Evolutionary conservation across 2,888 invertebrate genomes (phyloP), one percentile per base, ranked within the genome.

Genomic region (Leucoma salicis): DNA sequence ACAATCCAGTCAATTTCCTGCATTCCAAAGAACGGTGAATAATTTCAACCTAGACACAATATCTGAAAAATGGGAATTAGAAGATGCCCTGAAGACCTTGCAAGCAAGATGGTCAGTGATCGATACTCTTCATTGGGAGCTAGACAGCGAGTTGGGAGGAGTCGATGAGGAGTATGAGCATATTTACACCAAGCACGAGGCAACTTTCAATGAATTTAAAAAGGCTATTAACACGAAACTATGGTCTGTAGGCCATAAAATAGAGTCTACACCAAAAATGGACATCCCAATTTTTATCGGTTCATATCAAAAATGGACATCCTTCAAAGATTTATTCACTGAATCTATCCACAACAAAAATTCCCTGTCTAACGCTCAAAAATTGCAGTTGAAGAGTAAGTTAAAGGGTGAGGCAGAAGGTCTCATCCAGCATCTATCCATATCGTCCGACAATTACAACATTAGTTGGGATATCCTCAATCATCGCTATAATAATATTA

Each of bases 361-460:
- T 11, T 27, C 27, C 4, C 4, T 27, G n/a, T 27, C 27, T n/a
- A 27, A 11, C 11, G 3, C 27, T n/a, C 27, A 27, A n/a, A 27
- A 27, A 27, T n/a, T 27, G 27, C n/a, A 27, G n/a, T 27, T 27
- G n/a, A 27, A 27, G n/a, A 11, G n/a, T 27, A 27, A 27, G n/a
- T n/a, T 27, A 4, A 27, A 27, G 4, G 11, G n/a, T n/a, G 27
- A 27, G n/a, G 10, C 27, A 27, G 27, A 27, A n/a, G 4, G n/a
- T 4, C n/a, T 27, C n/a, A 27, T 27, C n/a, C 27, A 27, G n/a
- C 27, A 27, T 27, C n/a, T 27, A n/a, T 49, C 21, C 25, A 2
- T 16, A 12, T 14, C 2, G 6, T 12, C 24, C 8, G 11, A 31
- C 15, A 29, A 12, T 28, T 36, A 36, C 29, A 39, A 11, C 11